These are phyloP conservation scores for Globia sparganii DNA, from an alignment of 2,888 invertebrate genomes.

Conservation along the genomic window DNA sequence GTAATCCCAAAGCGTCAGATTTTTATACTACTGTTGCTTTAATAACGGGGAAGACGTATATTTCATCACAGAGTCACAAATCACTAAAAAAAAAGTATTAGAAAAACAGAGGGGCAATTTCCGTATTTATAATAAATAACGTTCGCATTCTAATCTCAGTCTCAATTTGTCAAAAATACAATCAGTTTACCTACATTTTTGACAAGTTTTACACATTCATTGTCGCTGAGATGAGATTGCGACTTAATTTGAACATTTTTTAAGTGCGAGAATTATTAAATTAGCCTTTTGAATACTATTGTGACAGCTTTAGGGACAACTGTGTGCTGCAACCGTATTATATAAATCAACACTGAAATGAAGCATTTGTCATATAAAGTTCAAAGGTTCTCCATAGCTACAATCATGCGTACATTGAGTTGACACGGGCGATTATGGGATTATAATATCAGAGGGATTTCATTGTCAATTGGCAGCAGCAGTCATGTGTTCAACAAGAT, in stretches of 20 bases:
- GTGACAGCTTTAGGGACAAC: not conserved
- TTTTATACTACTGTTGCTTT: too few species aligned
- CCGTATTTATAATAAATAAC: too few species aligned
- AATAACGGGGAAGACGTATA: too few species aligned
- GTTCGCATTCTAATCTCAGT: too few species aligned
- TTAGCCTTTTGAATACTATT: not conserved
- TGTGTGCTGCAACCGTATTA: not conserved
- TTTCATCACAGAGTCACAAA: not conserved
- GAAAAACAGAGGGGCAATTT: not conserved
- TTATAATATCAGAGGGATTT: conserved; percentile 14
- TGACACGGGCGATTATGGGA: not conserved
- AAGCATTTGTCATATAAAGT: not conserved
- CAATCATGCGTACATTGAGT: not conserved
- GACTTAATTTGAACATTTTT: not conserved
- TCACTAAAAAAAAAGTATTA: too few species aligned
- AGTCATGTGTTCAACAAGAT: conserved; percentile 17
- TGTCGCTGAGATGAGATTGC: not conserved
- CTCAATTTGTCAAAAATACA: not conserved
- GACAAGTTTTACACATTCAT: too few species aligned
- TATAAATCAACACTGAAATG: not conserved
- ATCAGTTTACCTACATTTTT: not conserved
- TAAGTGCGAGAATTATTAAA: not conserved
- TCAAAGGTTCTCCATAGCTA: not conserved
- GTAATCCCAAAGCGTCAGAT: not conserved
- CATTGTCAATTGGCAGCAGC: not conserved